Evolutionary conservation across 2,888 invertebrate genomes (phyloP).

Genomic region (Drosophila greeni): DNA sequence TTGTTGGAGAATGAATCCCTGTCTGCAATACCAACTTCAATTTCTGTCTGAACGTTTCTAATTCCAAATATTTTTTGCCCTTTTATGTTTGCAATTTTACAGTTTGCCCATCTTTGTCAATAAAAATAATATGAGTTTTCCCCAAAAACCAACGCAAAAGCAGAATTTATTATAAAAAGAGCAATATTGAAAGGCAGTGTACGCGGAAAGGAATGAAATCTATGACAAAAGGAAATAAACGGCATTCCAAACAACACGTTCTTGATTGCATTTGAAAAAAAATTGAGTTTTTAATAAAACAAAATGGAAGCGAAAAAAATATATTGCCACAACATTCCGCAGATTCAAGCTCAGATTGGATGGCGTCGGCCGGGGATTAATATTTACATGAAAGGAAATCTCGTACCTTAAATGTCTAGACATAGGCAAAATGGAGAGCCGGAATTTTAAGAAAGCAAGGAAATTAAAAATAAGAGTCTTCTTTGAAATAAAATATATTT

Average conservation of each 20-base stretch:
- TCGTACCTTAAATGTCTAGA: neutral
- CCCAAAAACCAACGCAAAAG: conserved; percentile 6
- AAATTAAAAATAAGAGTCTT: no score
- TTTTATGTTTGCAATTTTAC: conserved; percentile 13
- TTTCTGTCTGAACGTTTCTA: conserved; percentile 20
- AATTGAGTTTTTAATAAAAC: conserved; percentile 17
- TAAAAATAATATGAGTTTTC: conserved; percentile 40
- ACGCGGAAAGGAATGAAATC: conserved; percentile 43
- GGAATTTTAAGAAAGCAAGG: neutral
- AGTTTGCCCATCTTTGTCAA: conserved; percentile 42
- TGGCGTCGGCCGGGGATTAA: neutral
- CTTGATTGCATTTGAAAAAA: conserved; percentile 57
- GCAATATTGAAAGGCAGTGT: conserved; percentile 25
- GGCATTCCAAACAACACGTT: conserved; percentile 21
- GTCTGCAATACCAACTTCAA: neutral
- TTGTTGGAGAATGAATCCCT: neutral
- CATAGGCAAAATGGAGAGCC: neutral
- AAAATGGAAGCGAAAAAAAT: conserved; percentile 20
- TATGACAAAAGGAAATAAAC: conserved; percentile 38
- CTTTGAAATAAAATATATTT: no score
- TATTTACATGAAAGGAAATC: conserved; percentile 11
- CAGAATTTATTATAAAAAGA: conserved; percentile 38
- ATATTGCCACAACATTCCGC: conserved; percentile 16
- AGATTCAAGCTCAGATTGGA: neutral
- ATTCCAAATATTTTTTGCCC: conserved; percentile 23